These are phyloP conservation scores for Candidula unifasciata DNA, from an alignment of 2,888 invertebrate species.

Conservation along the genomic window DNA sequence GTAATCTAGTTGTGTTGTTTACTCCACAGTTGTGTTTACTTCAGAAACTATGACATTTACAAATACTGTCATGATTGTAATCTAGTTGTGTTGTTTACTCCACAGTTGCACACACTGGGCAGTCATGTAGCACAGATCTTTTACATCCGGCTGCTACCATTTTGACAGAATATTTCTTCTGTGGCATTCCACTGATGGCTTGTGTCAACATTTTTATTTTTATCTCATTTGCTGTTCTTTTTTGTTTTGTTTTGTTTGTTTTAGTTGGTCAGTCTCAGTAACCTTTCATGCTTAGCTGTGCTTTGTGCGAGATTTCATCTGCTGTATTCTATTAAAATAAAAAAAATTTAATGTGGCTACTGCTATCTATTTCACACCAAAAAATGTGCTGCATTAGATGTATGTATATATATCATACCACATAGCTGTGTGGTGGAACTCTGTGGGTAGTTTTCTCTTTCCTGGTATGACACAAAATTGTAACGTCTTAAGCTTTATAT, in stretches of 20 bases:
- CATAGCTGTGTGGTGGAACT: too few relatives aligned
- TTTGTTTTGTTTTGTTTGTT: too few relatives aligned
- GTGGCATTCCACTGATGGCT: constrained; percentile 51
- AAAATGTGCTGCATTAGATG: not conserved
- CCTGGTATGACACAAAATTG: too few relatives aligned
- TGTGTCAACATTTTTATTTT: constrained; percentile 32
- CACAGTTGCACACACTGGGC: constrained; percentile 2
- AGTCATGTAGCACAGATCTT: constrained; percentile 5
- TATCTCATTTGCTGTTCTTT: constrained; percentile 1
- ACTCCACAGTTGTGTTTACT: constrained; percentile 4
- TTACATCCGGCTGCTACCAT: constrained; percentile 11
- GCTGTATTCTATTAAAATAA: not conserved
- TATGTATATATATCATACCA: not conserved
- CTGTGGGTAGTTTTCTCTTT: too few relatives aligned
- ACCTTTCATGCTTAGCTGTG: not conserved
- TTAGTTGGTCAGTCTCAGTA: not conserved
- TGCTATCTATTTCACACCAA: constrained; percentile 1
- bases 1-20: not conserved
- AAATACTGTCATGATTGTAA: not conserved
- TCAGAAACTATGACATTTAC: not conserved
- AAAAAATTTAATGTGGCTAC: too few relatives aligned
- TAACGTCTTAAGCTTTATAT: not conserved
- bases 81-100: not conserved
- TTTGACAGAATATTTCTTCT: constrained; percentile 25
- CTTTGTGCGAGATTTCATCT: not conserved